These are phyloP conservation scores for Tetragnatha versicolor DNA, from an alignment of 1,140 invertebrate genomes.

Conservation along the genomic window DNA sequence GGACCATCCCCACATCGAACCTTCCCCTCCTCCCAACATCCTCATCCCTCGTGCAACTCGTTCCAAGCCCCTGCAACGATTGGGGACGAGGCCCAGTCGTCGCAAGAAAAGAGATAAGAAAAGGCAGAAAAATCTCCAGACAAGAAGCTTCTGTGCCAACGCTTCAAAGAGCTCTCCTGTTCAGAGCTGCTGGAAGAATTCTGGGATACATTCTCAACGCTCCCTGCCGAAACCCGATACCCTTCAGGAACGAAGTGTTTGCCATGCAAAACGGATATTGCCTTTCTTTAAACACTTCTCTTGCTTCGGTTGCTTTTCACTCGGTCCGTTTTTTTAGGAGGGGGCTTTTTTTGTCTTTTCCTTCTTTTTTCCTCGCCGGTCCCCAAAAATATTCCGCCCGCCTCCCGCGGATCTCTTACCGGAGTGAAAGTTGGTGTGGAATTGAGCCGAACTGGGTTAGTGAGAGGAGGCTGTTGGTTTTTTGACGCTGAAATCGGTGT, in stretches of 20 bases:
- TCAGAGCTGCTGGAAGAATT: slow-evolving; percentile 24
- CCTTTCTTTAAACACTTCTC: slow-evolving; percentile 45
- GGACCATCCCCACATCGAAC: not conserved
- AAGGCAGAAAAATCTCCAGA: not conserved
- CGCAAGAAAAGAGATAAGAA: slow-evolving; percentile 4
- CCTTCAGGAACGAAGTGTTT: slow-evolving; percentile 45
- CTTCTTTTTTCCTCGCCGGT: not conserved
- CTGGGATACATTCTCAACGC: slow-evolving; percentile 52
- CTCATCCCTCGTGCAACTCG: not conserved
- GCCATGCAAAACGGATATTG: slow-evolving; percentile 56
- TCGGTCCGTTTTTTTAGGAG: slow-evolving; percentile 11
- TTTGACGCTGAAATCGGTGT: too few relatives aligned
- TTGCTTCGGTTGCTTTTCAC: not conserved
- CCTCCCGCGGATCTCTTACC: not conserved
- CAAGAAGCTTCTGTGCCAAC: slow-evolving; percentile 41
- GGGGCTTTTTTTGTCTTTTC: slow-evolving; percentile 9
- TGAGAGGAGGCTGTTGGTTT: too few relatives aligned
- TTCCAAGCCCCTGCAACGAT: not conserved
- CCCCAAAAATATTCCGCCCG: not conserved
- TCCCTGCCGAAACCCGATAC: slow-evolving; percentile 47
- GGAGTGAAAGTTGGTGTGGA: too few relatives aligned
- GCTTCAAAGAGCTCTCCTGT: slow-evolving; percentile 47
- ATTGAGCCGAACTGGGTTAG: too few relatives aligned
- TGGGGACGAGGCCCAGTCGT: not conserved
- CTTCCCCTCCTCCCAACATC: not conserved